phyloP scores from a whole-genome alignment of 2,888 invertebrate species.

The Kryphioiulus occultus region DNA sequence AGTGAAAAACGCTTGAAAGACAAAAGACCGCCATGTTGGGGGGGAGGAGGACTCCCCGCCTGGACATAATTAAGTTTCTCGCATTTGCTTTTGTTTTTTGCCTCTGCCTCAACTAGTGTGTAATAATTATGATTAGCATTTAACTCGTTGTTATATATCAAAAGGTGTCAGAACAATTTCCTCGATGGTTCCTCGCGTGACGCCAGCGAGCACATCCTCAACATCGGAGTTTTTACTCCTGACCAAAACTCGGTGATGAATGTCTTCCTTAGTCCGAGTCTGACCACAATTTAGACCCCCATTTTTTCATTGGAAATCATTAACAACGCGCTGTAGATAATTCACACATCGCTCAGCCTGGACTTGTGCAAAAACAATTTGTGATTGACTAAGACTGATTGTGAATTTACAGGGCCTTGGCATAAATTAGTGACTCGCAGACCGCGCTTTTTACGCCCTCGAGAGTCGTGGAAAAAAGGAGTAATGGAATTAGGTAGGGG shows the following conservation, averaged over 20 bases:
- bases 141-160: background rate
- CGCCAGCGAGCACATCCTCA: background rate
- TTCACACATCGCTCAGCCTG: background rate
- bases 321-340: background rate
- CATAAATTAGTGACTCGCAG: background rate
- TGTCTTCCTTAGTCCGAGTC: background rate
- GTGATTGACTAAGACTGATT: slow-evolving; percentile 5
- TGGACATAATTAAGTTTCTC: background rate
- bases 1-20: background rate
- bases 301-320: background rate
- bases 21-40: background rate
- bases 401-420: background rate
- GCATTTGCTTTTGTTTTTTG: slow-evolving; percentile 5
- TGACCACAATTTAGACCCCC: background rate
- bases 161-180: background rate
- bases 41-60: background rate
- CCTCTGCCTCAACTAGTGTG: background rate
- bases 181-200: background rate
- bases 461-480: no score
- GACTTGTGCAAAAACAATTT: background rate
- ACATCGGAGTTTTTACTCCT: background rate
- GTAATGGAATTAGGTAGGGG: no score
- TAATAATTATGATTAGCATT: slow-evolving; percentile 5
- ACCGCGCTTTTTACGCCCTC: background rate
- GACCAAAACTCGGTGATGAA: background rate